Conservation (phyloP, 23 tunicate species). For the Trididemnum clinides region DNA sequence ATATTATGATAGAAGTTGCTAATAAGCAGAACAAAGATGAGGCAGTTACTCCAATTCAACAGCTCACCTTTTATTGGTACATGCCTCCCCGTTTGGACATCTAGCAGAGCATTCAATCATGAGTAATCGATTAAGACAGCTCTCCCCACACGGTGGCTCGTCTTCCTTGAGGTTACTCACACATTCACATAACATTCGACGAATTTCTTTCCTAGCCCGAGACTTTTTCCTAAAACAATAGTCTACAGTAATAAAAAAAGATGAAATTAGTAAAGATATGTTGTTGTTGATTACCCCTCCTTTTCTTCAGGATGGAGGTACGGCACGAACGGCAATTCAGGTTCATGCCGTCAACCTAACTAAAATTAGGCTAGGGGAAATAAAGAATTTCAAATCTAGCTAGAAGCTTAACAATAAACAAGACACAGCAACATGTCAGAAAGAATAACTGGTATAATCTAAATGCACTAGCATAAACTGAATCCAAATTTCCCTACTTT, state of each 20-base stretch:
- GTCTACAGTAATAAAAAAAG: neutral
- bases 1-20: too few species aligned
- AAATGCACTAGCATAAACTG: too few species aligned
- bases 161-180: slow-evolving; percentile 20
- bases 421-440: neutral
- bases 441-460: neutral
- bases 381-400: too few species aligned
- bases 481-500: slow-evolving; percentile 73
- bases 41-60: too few species aligned
- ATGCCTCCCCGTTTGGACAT: slow-evolving; percentile 66
- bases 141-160: slow-evolving; percentile 73
- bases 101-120: slow-evolving; percentile 92
- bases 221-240: slow-evolving; percentile 63
- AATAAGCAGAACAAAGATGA: too few species aligned
- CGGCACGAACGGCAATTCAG: too few species aligned
- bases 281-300: too few species aligned
- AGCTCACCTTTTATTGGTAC: slow-evolving; percentile 81
- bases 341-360: too few species aligned
- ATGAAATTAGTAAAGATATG: too few species aligned
- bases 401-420: neutral
- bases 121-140: slow-evolving; percentile 83
- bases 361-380: too few species aligned
- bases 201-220: slow-evolving; percentile 85
- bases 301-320: too few species aligned
- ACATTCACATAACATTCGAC: slow-evolving; percentile 90